Base-by-base conservation (phyloP, 2,888 invertebrate species). In the Cephus rjabovi region DNA sequence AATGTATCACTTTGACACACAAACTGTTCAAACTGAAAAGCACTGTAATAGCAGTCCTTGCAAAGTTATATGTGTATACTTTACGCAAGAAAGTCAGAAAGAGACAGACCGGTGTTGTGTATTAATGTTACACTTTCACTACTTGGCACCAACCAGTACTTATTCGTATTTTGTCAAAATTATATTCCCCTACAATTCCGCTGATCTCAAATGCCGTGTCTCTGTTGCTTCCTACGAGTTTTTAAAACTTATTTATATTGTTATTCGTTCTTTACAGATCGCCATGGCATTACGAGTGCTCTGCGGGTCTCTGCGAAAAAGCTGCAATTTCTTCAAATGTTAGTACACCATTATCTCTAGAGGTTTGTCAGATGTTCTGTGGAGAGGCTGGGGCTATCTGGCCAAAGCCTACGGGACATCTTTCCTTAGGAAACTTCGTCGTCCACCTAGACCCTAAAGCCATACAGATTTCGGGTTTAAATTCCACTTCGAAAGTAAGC, bases 351-450 rank as follows among this genome's bases (percentile, higher is more conserved):
- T 40, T 86, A 31, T 82, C 91, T 11, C 88, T 95, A 80, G 92
- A 93, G 81, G 94, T 94, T 37, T 95, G 95, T 90, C 94, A 94
- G 87, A 91, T 95, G 90, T 94, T 94, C 87, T 95, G 95, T 86
- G 93, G 93, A 37, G 92, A 94, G 40, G 92, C 92, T 76, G 94
- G 94, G 89, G 91, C 93, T 1, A 86, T 95, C 1, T 95, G 95
- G 95, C 95, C 95, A 0, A 93, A 91, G 84, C 95, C 95, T 0
- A 95, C 94, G 0, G 95, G 94, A 0, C 91, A 92, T 31, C 86
- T 93, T 4, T 92, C 93, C 4, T 86, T 95, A 0, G 94, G 94
- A 0, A 93, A 93, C 77, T 92, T 91, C 82, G 89, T 94, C 56
- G 93, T 93, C 84, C 86, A 92, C 71, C 78, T 94, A 31, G 92